Evolutionary conservation across 2,888 invertebrate genomes (phyloP).

Genomic region (Dinocampus coccinellae): DNA sequence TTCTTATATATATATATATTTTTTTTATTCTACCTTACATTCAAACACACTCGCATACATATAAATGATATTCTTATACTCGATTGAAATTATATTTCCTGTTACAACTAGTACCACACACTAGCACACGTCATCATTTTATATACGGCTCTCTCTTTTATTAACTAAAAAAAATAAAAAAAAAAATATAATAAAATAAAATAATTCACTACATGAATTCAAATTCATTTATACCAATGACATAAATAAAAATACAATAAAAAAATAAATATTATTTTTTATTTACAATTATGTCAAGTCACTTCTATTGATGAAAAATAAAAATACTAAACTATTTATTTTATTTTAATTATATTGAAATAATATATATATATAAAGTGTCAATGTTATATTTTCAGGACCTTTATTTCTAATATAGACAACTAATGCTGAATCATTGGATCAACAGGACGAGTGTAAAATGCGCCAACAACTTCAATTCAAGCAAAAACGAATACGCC

Average conservation of each 20-base stretch:
- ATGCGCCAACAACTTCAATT: constrained; percentile 33
- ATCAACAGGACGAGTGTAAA: constrained; percentile 33
- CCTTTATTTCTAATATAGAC: no score
- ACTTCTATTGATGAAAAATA: neutral
- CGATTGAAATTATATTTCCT: constrained; percentile 60
- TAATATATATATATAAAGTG: no score
- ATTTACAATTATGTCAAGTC: neutral
- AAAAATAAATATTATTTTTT: neutral
- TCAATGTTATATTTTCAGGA: no score
- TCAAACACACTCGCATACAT: constrained; percentile 3
- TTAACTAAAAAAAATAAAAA: no score
- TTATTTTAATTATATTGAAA: neutral
- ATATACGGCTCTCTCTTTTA: no score
- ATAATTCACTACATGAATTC: no score
- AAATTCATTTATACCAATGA: no score
- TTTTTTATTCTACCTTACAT: neutral
- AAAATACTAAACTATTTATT: neutral
- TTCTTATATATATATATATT: constrained; percentile 30
- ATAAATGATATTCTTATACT: constrained; percentile 10
- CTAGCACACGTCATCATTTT: constrained; percentile 9
- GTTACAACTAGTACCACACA: constrained; percentile 39
- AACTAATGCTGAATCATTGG: constrained; percentile 62
- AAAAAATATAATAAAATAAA: no score
- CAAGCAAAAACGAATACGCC: constrained; percentile 18
- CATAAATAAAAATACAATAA: neutral